phyloP scores from a whole-genome alignment of 2,797 vertebrate genomes.

The Paramormyrops hopkinsi region DNA sequence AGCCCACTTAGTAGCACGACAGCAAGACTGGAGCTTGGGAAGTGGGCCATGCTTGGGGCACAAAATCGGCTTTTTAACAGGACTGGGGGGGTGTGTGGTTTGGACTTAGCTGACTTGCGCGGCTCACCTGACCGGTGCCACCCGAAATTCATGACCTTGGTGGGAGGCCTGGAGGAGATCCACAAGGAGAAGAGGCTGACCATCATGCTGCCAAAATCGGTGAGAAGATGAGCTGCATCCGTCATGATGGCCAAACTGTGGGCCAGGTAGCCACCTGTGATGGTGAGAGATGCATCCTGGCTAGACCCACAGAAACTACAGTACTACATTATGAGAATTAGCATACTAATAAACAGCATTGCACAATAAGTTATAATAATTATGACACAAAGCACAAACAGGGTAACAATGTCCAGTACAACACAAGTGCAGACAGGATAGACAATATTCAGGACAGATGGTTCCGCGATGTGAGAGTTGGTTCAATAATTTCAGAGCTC shows the following conservation, averaged over 20 bases:
- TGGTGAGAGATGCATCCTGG: not conserved
- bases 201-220: constrained; percentile 89
- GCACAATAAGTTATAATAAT: not conserved
- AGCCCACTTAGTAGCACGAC: not conserved
- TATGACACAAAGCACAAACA: not conserved
- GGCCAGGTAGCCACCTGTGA: constrained; percentile 83
- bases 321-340: not conserved
- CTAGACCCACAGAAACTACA: not conserved
- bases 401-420: not conserved
- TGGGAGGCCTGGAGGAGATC: constrained; percentile 81
- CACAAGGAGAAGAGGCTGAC: constrained; percentile 94
- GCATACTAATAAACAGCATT: not conserved
- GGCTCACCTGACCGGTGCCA: constrained; percentile 88
- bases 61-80: not conserved
- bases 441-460: not conserved
- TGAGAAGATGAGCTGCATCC: constrained; percentile 85
- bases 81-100: not conserved
- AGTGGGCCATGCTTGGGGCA: not conserved
- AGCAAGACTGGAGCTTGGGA: not conserved
- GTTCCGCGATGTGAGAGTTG: not conserved
- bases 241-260: constrained; percentile 98
- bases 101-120: not conserved
- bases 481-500: not conserved
- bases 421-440: not conserved
- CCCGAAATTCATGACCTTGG: constrained; percentile 85